Percentiles rank a stretch among this genome's conserved stretches.
Conservation (phyloP, 1,140 invertebrate genomes). For the Pristionchus pacificus region DNA sequence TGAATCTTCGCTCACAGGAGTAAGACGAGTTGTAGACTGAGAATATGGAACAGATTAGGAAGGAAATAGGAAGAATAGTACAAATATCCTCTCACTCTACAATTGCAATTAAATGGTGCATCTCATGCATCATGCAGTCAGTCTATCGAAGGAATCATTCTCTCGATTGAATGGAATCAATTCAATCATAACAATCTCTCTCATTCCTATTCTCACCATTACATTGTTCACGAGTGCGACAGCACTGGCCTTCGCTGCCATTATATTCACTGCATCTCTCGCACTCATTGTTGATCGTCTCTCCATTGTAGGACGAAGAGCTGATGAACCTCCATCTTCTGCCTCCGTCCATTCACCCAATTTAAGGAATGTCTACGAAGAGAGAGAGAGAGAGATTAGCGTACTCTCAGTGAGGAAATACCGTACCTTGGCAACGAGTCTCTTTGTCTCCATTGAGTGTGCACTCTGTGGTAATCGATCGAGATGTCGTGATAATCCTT, state of each 20-base stretch:
- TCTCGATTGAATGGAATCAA: not conserved
- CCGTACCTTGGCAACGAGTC: conserved; percentile 28
- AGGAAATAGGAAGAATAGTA: not conserved
- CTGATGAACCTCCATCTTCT: conserved; percentile 10
- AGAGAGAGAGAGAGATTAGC: too few relatives aligned
- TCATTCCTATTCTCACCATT: not conserved
- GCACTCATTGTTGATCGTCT: conserved; percentile 3
- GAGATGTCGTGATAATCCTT: not conserved
- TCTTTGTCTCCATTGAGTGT: conserved; percentile 6
- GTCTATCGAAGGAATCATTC: not conserved
- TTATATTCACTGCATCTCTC: not conserved
- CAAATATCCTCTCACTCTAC: too few relatives aligned
- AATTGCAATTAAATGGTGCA: too few relatives aligned
- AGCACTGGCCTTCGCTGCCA: not conserved
- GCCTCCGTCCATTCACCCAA: conserved; percentile 74
- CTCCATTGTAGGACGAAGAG: conserved; percentile 1
- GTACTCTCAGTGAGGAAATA: not conserved
- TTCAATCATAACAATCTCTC: conserved; percentile 1
- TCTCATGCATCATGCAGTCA: too few relatives aligned
- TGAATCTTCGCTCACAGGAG: not conserved
- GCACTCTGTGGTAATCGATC: not conserved
- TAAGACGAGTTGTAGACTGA: not conserved
- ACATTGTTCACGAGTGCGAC: not conserved
- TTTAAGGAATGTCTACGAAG: conserved; percentile 60
- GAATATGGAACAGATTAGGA: not conserved